Evolutionary conservation across 37 sponge, comb jelly and placozoan species (phyloP).

Genomic region (Sycon ciliatum): DNA sequence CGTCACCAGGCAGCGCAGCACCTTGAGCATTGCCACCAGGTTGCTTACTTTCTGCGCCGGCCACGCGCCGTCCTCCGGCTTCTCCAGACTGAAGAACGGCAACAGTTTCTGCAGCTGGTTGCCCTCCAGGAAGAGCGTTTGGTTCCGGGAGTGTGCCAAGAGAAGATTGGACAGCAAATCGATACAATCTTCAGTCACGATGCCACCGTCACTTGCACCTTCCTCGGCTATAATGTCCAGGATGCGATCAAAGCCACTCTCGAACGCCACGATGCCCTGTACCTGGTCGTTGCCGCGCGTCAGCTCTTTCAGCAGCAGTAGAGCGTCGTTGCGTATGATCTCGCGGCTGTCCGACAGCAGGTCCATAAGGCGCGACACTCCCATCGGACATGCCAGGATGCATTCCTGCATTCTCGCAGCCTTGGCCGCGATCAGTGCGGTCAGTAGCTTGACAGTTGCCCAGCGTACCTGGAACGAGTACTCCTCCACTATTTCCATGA

Average conservation of each 20-base stretch:
- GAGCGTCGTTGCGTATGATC: slow-evolving; percentile 74
- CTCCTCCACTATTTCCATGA: slow-evolving; percentile 65
- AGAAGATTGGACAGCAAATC: slow-evolving; percentile 56
- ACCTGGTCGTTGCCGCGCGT: slow-evolving; percentile 69
- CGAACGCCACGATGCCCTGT: slow-evolving; percentile 88
- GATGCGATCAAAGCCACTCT: slow-evolving; percentile 85
- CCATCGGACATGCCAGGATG: slow-evolving; percentile 64
- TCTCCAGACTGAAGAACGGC: slow-evolving; percentile 45
- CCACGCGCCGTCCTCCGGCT: slow-evolving; percentile 11
- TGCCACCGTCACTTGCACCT: slow-evolving; percentile 83
- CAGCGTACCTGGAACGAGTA: slow-evolving; percentile 75
- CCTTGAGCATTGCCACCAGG: slow-evolving; percentile 32
- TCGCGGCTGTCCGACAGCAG: slow-evolving; percentile 72
- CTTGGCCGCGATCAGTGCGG: slow-evolving; percentile 36
- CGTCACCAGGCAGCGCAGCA: slow-evolving; percentile 50
- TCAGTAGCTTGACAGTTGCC: slow-evolving; percentile 56
- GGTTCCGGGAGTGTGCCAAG: slow-evolving; percentile 64
- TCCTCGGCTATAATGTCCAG: slow-evolving; percentile 58
- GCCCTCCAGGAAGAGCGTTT: slow-evolving; percentile 83
- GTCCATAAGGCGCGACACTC: slow-evolving; percentile 70
- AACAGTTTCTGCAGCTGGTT: slow-evolving; percentile 37
- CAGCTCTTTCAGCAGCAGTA: slow-evolving; percentile 61
- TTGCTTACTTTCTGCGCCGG: slow-evolving; percentile 46
- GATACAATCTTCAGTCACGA: slow-evolving; percentile 79
- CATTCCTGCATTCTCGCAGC: slow-evolving; percentile 46